A percentile compares a stretch with the other conserved stretches of the same genome.
These are phyloP conservation scores for Lasioglossum figueresi DNA, from an alignment of 2,888 invertebrate genomes.

Conservation along the genomic window DNA sequence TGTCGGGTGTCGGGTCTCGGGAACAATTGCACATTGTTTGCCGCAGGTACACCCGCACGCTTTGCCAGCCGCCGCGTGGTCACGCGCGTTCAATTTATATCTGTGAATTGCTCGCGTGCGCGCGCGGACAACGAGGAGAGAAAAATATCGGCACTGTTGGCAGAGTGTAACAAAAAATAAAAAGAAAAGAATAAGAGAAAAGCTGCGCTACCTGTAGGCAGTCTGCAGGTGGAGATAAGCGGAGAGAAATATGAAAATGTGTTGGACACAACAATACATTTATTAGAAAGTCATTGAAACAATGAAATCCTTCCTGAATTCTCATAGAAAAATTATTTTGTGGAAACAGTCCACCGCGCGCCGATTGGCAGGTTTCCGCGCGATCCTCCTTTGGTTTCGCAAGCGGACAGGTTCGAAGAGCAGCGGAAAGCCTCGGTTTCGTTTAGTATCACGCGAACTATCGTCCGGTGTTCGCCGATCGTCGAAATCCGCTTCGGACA, in stretches of 20 bases:
- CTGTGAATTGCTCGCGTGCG: constrained; percentile 10
- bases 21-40: constrained; percentile 6
- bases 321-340: not conserved
- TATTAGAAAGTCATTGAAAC: no score
- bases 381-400: constrained; percentile 20
- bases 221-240: no score
- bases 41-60: constrained; percentile 1
- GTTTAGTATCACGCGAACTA: not conserved
- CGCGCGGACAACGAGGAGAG: not conserved
- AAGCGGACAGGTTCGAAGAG: not conserved
- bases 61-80: constrained; percentile 10
- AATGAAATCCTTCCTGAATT: no score
- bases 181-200: no score
- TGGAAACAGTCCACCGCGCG: not conserved
- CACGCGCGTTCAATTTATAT: constrained; percentile 46
- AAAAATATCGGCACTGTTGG: not conserved
- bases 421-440: not conserved
- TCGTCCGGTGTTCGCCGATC: not conserved
- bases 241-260: no score
- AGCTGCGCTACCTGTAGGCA: no score
- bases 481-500: not conserved
- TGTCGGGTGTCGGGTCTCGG: not conserved
- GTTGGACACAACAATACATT: no score
- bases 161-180: not conserved
- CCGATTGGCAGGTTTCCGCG: not conserved